phyloP scores from a whole-genome alignment of 2,113 vertebrate species.

The Xiphophorus maculatus region DNA sequence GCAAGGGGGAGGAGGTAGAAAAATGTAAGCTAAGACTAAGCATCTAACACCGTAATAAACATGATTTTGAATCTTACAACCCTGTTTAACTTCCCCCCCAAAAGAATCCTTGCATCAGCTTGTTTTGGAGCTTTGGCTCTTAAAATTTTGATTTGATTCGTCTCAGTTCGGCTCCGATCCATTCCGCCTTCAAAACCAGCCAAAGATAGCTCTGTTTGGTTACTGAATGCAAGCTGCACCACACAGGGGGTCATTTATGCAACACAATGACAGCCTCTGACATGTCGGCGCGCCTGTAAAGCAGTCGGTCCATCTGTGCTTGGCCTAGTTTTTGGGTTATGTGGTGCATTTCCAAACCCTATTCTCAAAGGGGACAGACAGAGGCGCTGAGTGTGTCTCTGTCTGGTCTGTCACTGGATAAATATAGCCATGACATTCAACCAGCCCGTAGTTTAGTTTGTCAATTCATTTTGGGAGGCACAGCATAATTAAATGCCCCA shows the following conservation, averaged over 20 bases:
- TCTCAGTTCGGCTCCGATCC: conserved; percentile 21
- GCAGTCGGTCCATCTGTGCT: conserved; percentile 65
- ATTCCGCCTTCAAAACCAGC: conserved; percentile 30
- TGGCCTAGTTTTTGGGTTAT: conserved; percentile 65
- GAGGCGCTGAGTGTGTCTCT: conserved; percentile 58
- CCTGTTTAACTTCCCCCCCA: not conserved
- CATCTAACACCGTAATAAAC: not conserved
- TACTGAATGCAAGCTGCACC: conserved; percentile 37
- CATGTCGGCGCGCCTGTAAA: conserved; percentile 49
- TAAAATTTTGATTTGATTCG: conserved; percentile 11
- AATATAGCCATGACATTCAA: conserved; percentile 73
- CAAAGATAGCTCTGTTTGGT: conserved; percentile 35
- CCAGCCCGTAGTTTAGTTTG: conserved; percentile 55
- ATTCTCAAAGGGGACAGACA: conserved; percentile 72
- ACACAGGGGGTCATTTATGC: conserved; percentile 50
- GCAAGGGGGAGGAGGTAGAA: too few species aligned
- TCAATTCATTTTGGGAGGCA: conserved; percentile 55
- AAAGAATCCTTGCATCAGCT: not conserved
- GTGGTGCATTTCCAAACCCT: conserved; percentile 70
- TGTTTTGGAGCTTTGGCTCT: not conserved
- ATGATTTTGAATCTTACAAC: not conserved
- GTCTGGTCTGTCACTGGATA: conserved; percentile 56
- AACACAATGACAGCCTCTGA: conserved; percentile 57
- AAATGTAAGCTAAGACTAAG: not conserved
- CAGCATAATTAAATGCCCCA: conserved; percentile 41